Evolutionary conservation across 2,797 vertebrate species (phyloP).

Genomic region (Potorous gilbertii): DNA sequence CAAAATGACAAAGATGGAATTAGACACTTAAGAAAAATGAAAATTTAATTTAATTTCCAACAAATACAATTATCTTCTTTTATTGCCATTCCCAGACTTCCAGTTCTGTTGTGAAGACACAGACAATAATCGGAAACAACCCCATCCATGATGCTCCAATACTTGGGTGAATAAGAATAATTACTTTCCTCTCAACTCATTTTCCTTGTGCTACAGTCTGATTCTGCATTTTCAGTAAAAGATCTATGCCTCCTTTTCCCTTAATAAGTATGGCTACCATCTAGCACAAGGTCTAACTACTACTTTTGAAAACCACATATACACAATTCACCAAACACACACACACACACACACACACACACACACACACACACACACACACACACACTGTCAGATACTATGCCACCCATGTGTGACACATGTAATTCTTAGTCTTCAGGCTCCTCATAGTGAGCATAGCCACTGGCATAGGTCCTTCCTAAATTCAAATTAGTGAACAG

Average conservation of each 20-base stretch:
- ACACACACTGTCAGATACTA: background rate
- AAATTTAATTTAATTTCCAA: slow-evolving; percentile 81
- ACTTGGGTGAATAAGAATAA: slow-evolving; percentile 40
- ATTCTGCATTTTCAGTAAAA: slow-evolving; percentile 59
- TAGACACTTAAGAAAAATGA: slow-evolving; percentile 79
- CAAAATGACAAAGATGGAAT: slow-evolving; percentile 70
- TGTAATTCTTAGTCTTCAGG: slow-evolving; percentile 78
- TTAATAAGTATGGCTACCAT: slow-evolving; percentile 42
- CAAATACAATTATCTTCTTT: slow-evolving; percentile 73
- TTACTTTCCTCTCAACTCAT: slow-evolving; percentile 35
- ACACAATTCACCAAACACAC: slow-evolving; percentile 10
- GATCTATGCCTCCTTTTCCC: slow-evolving; percentile 21
- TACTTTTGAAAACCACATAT: slow-evolving; percentile 8
- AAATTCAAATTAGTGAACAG: slow-evolving; percentile 89
- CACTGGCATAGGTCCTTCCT: slow-evolving; percentile 89
- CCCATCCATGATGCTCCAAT: slow-evolving; percentile 50
- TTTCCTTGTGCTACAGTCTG: slow-evolving; percentile 41
- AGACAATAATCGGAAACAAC: slow-evolving; percentile 58
- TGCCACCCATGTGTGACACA: background rate
- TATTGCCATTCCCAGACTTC: slow-evolving; percentile 50
- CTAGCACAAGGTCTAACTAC: slow-evolving; percentile 58
- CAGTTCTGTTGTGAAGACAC: slow-evolving; percentile 49
- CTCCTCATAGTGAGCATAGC: slow-evolving; percentile 89
- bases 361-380: background rate
- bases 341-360: background rate